Evolutionary conservation across 2,888 invertebrate genomes (phyloP), one percentile per base, ranked within the genome.

Genomic region (Nomada goodeniana): DNA sequence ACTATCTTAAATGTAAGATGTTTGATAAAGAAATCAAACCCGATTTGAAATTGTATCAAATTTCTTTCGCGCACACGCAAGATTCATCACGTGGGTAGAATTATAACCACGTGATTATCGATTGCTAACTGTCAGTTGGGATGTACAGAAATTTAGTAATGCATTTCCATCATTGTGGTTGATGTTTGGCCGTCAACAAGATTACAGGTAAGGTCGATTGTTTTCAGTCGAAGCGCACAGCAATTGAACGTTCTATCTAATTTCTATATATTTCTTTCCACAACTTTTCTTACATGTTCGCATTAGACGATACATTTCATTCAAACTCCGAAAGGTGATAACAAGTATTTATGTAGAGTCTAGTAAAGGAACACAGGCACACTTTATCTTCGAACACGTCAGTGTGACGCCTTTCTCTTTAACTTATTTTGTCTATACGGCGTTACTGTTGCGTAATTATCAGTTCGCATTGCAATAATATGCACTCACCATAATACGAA

Each of bases 61-160:
- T 61, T 44, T 69, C 42, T 2, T 47, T 57, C 53, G 67, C 65
- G 75, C 73, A 42, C 9, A 61, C 29, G 72, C 61, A 52, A 68
- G 5, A 1, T 5, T 3, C 9, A 7, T 71, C 80, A 75, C 73
- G 75, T 72, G 80, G 64, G 61, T 44, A 36, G n/a, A 23, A 59
- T 71, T 74, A 59, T 70, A 80, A 77, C 80, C 73, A 75, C 77
- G 80, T 82, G 80, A 78, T 77, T 82, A 85, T 80, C 64, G 79
- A 83, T 76, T 80, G 53, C 53, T 53, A 29, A 29, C 80, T 80
- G 82, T 84, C 84, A 82, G 64, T 85, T 26, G 15, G 15, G 47
- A 80, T 71, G 75, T 50, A 72, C 71, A 55, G 55, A 69, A 73
- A 82, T 74, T 80, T 72, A 57, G 72, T 74, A 69, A 80, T 82